These are phyloP conservation scores for Thysanoteuthis rhombus DNA, from an alignment of 2,888 invertebrate species.

Conservation along the genomic window DNA sequence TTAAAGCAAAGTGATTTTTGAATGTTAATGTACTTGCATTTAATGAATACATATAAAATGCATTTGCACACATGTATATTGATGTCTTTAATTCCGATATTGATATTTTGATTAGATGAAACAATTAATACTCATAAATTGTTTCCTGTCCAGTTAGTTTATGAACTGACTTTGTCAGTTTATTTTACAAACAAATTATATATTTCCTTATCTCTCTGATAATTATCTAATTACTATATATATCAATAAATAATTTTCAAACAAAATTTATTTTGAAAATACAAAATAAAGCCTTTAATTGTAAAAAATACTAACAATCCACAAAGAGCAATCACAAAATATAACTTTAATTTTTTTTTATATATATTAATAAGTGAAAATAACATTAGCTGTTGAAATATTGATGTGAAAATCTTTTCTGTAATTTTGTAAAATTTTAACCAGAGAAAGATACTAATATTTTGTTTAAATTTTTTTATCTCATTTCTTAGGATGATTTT, in stretches of 20 bases:
- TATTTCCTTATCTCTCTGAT: background rate
- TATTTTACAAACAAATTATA: background rate
- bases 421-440: too few relatives aligned
- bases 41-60: background rate
- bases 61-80: background rate
- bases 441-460: too few relatives aligned
- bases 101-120: background rate
- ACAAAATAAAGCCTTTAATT: background rate
- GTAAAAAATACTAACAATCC: background rate
- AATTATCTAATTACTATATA: too few relatives aligned
- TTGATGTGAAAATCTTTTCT: too few relatives aligned
- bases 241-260: background rate
- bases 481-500: too few relatives aligned
- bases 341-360: too few relatives aligned
- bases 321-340: too few relatives aligned
- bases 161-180: background rate
- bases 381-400: too few relatives aligned
- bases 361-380: too few relatives aligned
- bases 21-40: background rate
- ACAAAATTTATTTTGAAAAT: background rate
- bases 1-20: background rate
- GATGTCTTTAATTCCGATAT: background rate
- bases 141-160: background rate
- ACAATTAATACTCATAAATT: background rate
- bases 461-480: too few relatives aligned